phyloP scores from a whole-genome alignment of 1,140 invertebrate species.

The Arion vulgaris region DNA sequence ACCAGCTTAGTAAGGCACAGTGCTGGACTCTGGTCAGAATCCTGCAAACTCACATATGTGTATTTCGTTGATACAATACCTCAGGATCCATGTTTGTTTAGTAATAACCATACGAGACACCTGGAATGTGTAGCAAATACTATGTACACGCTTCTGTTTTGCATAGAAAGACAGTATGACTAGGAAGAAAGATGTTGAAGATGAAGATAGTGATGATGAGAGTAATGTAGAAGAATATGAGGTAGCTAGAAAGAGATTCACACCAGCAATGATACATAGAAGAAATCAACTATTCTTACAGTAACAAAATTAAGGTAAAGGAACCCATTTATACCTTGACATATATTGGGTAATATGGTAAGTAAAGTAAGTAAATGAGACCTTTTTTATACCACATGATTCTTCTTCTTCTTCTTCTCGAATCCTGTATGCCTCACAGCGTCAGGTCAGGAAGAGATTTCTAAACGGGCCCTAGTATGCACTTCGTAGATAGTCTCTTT shows the following conservation, averaged over 20 bases:
- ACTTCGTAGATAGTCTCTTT: too few species aligned
- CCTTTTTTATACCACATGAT: too few species aligned
- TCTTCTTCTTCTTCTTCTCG: too few species aligned
- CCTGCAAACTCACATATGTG: not conserved
- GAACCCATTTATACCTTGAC: too few species aligned
- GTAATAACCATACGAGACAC: not conserved
- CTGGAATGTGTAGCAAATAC: not conserved
- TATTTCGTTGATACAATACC: not conserved
- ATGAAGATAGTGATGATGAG: not conserved
- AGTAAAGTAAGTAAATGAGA: too few species aligned
- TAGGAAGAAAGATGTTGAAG: conserved; percentile 8
- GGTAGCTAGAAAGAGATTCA: not conserved
- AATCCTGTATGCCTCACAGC: too few species aligned
- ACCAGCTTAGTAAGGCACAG: not conserved
- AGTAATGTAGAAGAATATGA: not conserved
- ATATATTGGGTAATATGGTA: too few species aligned
- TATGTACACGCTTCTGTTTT: conserved; percentile 23
- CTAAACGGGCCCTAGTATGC: too few species aligned
- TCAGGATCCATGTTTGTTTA: not conserved
- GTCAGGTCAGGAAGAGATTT: too few species aligned
- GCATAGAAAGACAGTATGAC: conserved; percentile 18
- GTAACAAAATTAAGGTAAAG: too few species aligned
- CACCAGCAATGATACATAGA: not conserved
- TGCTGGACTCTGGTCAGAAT: not conserved
- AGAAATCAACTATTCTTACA: not conserved